Conservation (phyloP, 2,113 vertebrate genomes). For the Neofelis nebulosa region DNA sequence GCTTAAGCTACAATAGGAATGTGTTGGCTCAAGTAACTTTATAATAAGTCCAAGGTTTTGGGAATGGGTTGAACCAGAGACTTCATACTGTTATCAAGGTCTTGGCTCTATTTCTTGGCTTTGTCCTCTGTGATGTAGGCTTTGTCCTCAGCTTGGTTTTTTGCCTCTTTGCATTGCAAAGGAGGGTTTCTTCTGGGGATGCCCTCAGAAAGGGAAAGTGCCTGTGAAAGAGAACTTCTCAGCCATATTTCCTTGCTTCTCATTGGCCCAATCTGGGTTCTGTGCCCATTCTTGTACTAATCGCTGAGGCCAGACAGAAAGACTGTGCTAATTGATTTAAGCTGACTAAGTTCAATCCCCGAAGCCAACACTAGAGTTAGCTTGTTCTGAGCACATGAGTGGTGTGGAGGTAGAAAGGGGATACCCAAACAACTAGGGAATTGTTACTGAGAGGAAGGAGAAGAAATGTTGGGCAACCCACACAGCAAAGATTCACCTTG, state of each 20-base stretch:
- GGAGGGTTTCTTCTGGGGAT: neutral
- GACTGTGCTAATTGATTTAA: neutral
- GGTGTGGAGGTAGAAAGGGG: neutral
- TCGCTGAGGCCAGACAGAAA: neutral
- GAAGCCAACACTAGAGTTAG: neutral
- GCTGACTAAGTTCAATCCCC: neutral
- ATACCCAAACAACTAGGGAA: neutral
- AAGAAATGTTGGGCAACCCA: neutral
- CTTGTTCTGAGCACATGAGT: neutral
- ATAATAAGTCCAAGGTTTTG: neutral
- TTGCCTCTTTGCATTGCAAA: neutral
- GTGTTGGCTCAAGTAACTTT: neutral
- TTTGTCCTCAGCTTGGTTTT: neutral
- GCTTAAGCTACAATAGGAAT: neutral
- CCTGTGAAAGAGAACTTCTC: neutral
- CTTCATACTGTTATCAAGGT: neutral
- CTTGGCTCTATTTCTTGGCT: neutral
- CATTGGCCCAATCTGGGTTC: neutral
- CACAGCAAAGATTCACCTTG: neutral
- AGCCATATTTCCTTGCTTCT: neutral
- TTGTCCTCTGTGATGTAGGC: neutral
- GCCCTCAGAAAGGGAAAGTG: neutral
- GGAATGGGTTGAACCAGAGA: neutral
- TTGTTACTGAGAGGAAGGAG: neutral
- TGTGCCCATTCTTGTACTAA: neutral